Base-by-base conservation (phyloP, 2,888 invertebrate genomes). In the Ophion obscuratus region DNA sequence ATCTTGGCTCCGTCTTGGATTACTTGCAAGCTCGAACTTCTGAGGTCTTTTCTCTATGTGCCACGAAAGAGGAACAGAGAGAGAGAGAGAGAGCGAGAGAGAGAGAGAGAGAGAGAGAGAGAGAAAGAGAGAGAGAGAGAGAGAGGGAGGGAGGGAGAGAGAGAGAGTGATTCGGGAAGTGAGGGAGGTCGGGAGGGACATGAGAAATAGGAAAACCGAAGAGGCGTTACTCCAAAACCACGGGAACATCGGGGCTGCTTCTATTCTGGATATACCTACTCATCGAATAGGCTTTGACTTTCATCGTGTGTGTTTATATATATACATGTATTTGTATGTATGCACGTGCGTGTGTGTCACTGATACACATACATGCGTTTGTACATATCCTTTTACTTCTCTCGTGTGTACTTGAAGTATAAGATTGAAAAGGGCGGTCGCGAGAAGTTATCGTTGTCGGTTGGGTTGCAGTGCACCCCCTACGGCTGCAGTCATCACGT, bases 371-470 rank as follows among this genome's bases (percentile, higher is more conserved):
- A 70, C 47, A 70, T 62, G 27, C 44, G 31, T 27, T 62, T n/a
- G 27, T 62, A 62, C 44, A 57, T 27, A 67, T 73, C 71, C 62
- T 79, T 79, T 79, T 70, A 79, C 79, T 79, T 47, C 47, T 75
- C 68, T 31, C 57, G 71, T 67, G 36, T 66, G 78, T 78, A 53
- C 84, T 61, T 68, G 77, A 47, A 70, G 85, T 79, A 82, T 85
- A 82, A 82, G 85, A 85, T 85, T 85, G 85, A 82, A 82, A 82
- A 79, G 82, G 81, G 68, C 66, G 75, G 79, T 75, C 75, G 70
- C 66, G 79, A 82, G 82, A 82, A 85, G 85, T 85, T 85, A 82
- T 85, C 79, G 81, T 77, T 82, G 78, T 82, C 81, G 85, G 78
- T 82, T 57, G 82, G 79, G 62, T 78, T 82, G 75, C 81, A 67